Percentiles rank a stretch among this genome's conserved stretches.
Conservation (phyloP, 2,888 invertebrate genomes). For the Apoda limacodes region DNA sequence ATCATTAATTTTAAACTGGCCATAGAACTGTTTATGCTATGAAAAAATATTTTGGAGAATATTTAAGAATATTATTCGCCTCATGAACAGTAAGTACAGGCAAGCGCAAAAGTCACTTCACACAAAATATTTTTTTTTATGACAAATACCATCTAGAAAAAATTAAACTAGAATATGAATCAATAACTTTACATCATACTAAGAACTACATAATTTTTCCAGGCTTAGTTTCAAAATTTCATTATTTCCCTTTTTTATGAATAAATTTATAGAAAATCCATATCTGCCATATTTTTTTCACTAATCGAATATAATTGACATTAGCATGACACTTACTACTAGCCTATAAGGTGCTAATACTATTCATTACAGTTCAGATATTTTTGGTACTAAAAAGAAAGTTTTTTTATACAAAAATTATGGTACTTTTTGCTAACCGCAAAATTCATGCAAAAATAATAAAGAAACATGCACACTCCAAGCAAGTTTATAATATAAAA, state of each 20-base stretch:
- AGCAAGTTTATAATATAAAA: conserved; percentile 35
- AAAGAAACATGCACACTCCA: conserved; percentile 54
- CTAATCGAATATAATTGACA: conserved; percentile 70
- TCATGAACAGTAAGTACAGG: conserved; percentile 42
- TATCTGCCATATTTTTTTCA: conserved; percentile 48
- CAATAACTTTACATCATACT: too few species aligned
- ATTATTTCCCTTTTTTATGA: neutral
- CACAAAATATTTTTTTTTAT: too few species aligned
- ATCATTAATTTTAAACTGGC: conserved; percentile 34
- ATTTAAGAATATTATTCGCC: conserved; percentile 7
- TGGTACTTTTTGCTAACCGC: conserved; percentile 14
- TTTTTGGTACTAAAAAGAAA: conserved; percentile 39
- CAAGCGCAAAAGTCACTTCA: too few species aligned
- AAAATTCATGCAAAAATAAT: conserved; percentile 39
- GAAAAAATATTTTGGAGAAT: too few species aligned
- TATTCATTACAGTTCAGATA: conserved; percentile 53
- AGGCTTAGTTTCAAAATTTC: too few species aligned
- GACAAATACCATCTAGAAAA: too few species aligned
- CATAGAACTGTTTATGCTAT: conserved; percentile 46
- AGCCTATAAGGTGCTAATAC: conserved; percentile 62
- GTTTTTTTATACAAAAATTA: neutral
- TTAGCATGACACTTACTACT: conserved; percentile 67
- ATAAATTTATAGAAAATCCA: conserved; percentile 53
- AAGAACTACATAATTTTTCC: too few species aligned
- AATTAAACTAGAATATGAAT: too few species aligned